Base-by-base conservation (phyloP, 2,888 invertebrate genomes). In the Drosophila antonietae region DNA sequence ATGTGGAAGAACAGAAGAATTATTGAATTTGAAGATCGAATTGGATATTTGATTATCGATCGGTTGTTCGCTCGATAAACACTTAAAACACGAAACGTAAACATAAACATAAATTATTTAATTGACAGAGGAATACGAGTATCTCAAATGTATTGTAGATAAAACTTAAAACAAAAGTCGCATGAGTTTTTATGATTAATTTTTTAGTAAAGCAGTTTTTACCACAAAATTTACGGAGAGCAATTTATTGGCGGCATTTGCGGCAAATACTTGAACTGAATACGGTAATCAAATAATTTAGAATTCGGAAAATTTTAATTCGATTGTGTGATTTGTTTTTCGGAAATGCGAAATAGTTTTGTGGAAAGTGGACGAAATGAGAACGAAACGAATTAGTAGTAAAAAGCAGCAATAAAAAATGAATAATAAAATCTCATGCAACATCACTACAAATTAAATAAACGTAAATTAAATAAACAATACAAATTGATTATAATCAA, bases 371-470 rank as follows among this genome's bases (percentile, higher is more conserved):
- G 63, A 71, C 46, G 37, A 56, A 51, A 65, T 68, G 72, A 72
- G 12, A 74, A 75, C 53, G 65, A 78, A 78, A 62, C 64, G 69
- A 80, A 90, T 90, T 90, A 91, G 86, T 90, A 87, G 81, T 87
- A 84, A 80, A 90, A 92, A 92, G 91, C 90, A 78, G 81, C 89
- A 91, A 84, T 90, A 83, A 91, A 92, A 92, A 91, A 92, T 86
- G 90, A 92, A 92, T 92, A 89, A 92, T 90, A 91, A 92, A 92
- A 92, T 91, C 92, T 92, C 92, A 92, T 92, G 92, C 92, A 92
- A 91, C 90, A 91, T 91, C 78, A 88, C 83, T 91, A 91, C 81
- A 90, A 81, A 88, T 83, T 89, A 86, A 78, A 81, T 78, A 78
- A 79, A 69, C 53, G 49, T 71, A 71, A 59, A 69, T 70, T 69